A percentile compares a stretch with the other conserved stretches of the same genome.
phyloP scores from a whole-genome alignment of 2,888 invertebrate genomes.

The Tetanocera ferruginea region DNA sequence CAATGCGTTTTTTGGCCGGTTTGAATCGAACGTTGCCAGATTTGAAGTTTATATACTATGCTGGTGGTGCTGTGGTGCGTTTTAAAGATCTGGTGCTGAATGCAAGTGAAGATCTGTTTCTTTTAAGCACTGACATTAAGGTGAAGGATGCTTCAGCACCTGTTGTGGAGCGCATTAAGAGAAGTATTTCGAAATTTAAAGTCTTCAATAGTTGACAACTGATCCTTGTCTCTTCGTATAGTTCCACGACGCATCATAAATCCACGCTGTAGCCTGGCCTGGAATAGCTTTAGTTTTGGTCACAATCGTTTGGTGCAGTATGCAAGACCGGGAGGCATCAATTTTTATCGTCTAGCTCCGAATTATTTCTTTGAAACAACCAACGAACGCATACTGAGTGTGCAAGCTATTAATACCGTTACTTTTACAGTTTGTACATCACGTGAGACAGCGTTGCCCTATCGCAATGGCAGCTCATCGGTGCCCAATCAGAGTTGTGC shows the following conservation, averaged over 20 bases:
- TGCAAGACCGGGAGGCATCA: conserved; percentile 75
- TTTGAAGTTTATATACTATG: conserved; percentile 75
- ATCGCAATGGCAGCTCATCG: conserved; percentile 63
- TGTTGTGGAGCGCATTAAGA: conserved; percentile 74
- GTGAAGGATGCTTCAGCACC: conserved; percentile 60
- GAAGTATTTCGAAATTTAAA: conserved; percentile 69
- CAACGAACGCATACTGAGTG: conserved; percentile 72
- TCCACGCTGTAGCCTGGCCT: conserved; percentile 73
- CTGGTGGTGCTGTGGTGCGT: conserved; percentile 74
- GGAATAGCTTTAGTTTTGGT: conserved; percentile 69
- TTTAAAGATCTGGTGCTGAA: conserved; percentile 76
- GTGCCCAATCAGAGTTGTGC: conserved; percentile 71
- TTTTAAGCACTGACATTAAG: conserved; percentile 61
- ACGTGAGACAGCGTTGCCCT: conserved; percentile 72
- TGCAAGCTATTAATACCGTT: conserved; percentile 72
- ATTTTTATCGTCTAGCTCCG: conserved; percentile 78
- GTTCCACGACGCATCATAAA: conserved; percentile 76
- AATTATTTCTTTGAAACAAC: conserved; percentile 77
- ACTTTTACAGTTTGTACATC: conserved; percentile 78
- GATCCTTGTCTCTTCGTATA: conserved; percentile 55
- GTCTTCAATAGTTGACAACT: no score
- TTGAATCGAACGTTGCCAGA: conserved; percentile 78
- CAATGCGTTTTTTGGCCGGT: conserved; percentile 72
- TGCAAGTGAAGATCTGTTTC: conserved; percentile 72
- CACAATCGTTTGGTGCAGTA: conserved; percentile 72